Conservation (phyloP, 1,140 invertebrate species). For the Zophobas morio region DNA sequence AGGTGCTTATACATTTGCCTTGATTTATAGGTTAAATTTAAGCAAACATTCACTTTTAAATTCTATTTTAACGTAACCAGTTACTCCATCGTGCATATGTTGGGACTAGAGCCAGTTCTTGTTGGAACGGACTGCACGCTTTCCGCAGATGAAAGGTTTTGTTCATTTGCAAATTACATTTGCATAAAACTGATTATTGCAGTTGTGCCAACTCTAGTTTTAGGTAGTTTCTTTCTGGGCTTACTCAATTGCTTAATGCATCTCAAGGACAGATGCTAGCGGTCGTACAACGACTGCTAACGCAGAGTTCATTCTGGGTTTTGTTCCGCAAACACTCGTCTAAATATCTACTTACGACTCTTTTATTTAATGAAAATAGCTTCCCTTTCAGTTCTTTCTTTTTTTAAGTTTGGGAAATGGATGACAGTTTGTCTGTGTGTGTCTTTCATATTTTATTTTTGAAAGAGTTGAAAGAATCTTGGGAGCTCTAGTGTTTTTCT, state of each 20-base stretch:
- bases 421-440: no score
- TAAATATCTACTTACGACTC: no score
- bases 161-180: conserved; percentile 42
- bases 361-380: no score
- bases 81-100: conserved; percentile 16
- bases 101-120: conserved; percentile 22
- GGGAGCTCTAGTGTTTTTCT: no score
- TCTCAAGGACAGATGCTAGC: neutral
- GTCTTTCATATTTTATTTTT: no score
- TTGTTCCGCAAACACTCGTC: no score
- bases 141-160: conserved; percentile 24
- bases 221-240: conserved; percentile 21
- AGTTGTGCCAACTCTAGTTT: conserved; percentile 23
- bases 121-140: conserved; percentile 3
- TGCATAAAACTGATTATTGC: conserved; percentile 38
- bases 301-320: no score
- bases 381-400: no score
- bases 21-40: conserved; percentile 43
- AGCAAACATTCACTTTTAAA: conserved; percentile 42
- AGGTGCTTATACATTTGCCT: conserved; percentile 44
- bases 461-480: no score
- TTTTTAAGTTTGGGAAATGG: no score
- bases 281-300: no score
- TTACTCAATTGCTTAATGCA: conserved; percentile 9
- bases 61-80: conserved; percentile 34